Evolutionary conservation across 1,140 invertebrate species (phyloP), one percentile per base, ranked within the genome.

Genomic region (Drosophila truncata): DNA sequence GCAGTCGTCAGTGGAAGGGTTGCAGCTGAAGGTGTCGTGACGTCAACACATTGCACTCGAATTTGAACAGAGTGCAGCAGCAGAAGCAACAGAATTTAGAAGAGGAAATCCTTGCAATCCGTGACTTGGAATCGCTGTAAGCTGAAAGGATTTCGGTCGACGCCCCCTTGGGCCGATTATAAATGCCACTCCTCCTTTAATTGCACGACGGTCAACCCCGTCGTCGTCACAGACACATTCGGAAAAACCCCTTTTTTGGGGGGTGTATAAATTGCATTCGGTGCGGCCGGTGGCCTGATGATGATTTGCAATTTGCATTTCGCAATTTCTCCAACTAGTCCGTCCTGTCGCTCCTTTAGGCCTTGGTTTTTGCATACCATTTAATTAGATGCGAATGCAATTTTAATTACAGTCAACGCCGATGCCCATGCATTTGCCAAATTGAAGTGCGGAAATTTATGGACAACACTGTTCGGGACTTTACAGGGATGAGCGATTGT

Each of bases 321-420:
- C 76, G 72, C 80, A 82, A 82, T 87, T 87, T 50, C 75, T 87
- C 76, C 83, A 86, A 75, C 76, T 73, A 77, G 83, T 82, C 80
- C 20, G 20, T 37, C 35, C 66, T 49, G 44, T 72, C 23, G 35
- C 52, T 72, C 49, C 54, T 59, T 63, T 55, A 41, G 78, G 50
- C 73, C 47, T 44, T 55, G 73, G 81, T 80, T 91, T 92, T 91
- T 92, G 91, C 86, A 92, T 92, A 85, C 81, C 79, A 92, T 91
- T 92, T 92, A 92, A 92, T 92, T 92, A 92, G 84, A 92, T 92
- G 91, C 91, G 91, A 92, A 92, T 92, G 91, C 91, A 92, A 92
- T 92, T 92, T 92, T 92, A 92, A 92, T 92, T 92, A 91, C 84
- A 85, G 33, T 82, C 63, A 80, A 81, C 67, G 69, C 62, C 62